These are phyloP conservation scores for Microtus montanus DNA, from an alignment of 2,113 vertebrate genomes.

Conservation along the genomic window DNA sequence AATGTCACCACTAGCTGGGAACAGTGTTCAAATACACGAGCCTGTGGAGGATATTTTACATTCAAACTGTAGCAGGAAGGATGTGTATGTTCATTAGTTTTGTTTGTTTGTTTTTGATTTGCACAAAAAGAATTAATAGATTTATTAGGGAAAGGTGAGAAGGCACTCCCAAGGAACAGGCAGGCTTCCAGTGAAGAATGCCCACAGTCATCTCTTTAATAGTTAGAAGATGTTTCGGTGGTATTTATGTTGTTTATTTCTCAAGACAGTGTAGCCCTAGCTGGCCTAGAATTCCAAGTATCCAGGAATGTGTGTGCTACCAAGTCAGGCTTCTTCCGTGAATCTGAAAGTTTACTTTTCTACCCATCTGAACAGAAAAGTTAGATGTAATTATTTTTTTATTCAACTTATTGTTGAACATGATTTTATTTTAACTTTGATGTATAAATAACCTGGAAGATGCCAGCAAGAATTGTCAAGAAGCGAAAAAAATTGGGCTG, in stretches of 20 bases:
- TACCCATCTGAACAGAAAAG: conserved; percentile 38
- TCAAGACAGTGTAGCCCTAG: background rate
- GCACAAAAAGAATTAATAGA: background rate
- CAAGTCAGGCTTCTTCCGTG: background rate
- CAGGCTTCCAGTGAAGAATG: background rate
- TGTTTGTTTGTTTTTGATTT: background rate
- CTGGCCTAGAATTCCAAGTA: background rate
- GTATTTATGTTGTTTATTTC: background rate
- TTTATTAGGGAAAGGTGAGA: background rate
- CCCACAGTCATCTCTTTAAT: background rate
- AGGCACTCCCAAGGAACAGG: background rate
- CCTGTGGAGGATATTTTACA: background rate
- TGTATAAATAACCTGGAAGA: conserved; percentile 24
- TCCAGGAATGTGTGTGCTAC: no score
- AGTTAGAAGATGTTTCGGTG: background rate
- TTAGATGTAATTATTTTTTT: conserved; percentile 5
- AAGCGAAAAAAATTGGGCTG: background rate
- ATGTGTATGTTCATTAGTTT: no score
- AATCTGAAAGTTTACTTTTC: conserved; percentile 25
- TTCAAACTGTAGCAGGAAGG: background rate
- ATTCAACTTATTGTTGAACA: conserved; percentile 1
- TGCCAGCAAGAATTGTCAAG: background rate
- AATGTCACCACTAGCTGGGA: background rate
- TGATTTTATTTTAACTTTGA: conserved; percentile 11
- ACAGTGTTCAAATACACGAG: background rate